phyloP scores from a whole-genome alignment of 2,888 invertebrate species.

The Aphidoletes aphidimyza region DNA sequence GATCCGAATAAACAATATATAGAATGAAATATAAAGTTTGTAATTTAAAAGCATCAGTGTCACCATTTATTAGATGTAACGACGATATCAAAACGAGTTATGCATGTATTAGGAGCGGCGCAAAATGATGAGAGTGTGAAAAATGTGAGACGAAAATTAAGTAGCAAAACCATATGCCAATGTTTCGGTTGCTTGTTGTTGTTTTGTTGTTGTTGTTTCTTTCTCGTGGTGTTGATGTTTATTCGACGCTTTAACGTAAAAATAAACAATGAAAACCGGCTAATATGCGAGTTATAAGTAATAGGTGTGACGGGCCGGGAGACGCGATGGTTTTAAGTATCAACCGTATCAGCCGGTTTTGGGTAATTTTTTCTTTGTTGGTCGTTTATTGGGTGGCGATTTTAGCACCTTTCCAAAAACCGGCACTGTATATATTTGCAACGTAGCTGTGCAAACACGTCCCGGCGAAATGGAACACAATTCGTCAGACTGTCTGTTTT shows the following conservation, averaged over 20 bases:
- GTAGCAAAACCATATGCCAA: conserved; percentile 40
- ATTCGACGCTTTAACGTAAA: too few species aligned
- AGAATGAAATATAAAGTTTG: conserved; percentile 47
- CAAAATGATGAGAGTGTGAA: neutral
- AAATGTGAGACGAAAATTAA: neutral
- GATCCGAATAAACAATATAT: too few species aligned
- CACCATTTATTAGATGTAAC: conserved; percentile 43
- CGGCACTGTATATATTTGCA: neutral
- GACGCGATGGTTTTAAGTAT: too few species aligned
- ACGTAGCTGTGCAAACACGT: too few species aligned
- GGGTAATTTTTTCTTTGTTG: neutral
- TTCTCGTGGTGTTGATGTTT: too few species aligned
- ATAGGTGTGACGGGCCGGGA: too few species aligned
- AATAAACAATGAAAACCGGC: too few species aligned
- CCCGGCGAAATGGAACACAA: neutral
- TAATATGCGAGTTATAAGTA: too few species aligned
- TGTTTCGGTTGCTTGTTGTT: too few species aligned
- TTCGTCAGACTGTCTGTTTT: neutral
- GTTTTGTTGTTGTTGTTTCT: too few species aligned
- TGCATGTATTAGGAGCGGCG: neutral
- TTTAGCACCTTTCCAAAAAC: neutral
- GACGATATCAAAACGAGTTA: conserved; percentile 30
- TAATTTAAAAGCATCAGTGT: conserved; percentile 44
- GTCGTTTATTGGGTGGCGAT: neutral
- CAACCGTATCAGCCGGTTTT: too few species aligned